Evolutionary conservation across 2,797 vertebrate genomes (phyloP), one percentile per base, ranked within the genome.

Genomic region (Tapera naevia): DNA sequence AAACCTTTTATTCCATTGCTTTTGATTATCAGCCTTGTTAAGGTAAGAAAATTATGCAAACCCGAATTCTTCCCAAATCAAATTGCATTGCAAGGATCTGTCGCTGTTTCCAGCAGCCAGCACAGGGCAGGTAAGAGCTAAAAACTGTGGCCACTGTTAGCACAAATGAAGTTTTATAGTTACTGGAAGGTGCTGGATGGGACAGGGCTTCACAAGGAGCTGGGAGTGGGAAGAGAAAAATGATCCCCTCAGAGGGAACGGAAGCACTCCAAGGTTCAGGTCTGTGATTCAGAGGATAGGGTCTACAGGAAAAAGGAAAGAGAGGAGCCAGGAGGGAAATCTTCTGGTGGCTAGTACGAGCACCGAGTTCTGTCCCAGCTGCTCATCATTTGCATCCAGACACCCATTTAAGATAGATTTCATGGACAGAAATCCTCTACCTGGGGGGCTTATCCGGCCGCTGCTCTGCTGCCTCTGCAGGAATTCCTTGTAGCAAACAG

Each of bases 401-500:
- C 17, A 61, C 46, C 17, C 66, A 22, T 6, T 78, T 8, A 61
- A 51, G 28, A 65, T 0, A 76, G 13, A 72, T 46, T 79, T 62
- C 24, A 30, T 4, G 56, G 57, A 7, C 27, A 80, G 61, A 88
- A 84, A 10, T 28, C 30, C 73, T 96, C 98, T 98, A 97, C 98
- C 98, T 69, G 98, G 97, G 86, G 99, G 98, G 95, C 97, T 99
- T 93, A 98, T 98, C 93, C 98, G 97, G 66, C 98, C 98, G 88
- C 98, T 98, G 94, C 98, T 98, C 97, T 99, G 98, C 97, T 99
- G 99, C 91, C 99, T 98, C 98, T 99, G 98, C 75, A 99, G 98
- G 96, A 99, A 98, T 96, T 99, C 99, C 97, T 99, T 99, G 64
- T 99, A 99, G 98, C 99, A 99, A 92, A 99, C 98, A 5, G 99